Percentiles rank a stretch among this genome's conserved stretches.
phyloP scores from a whole-genome alignment of 2,797 vertebrate genomes.

The Acanthurus tractus region DNA sequence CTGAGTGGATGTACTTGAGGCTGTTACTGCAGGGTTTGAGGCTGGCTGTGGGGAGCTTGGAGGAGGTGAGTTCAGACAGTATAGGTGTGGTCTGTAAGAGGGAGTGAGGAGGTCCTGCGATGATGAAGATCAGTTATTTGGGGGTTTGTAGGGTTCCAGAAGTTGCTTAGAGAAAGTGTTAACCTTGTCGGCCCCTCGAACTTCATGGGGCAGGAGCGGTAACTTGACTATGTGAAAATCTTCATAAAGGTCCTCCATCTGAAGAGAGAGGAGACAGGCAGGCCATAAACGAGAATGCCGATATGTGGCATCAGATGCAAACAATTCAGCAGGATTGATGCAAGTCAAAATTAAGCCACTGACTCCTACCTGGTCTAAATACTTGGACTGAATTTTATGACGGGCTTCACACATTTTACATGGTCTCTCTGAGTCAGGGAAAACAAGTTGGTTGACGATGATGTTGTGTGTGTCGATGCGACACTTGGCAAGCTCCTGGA shows the following conservation, averaged over 20 bases:
- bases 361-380: conserved; percentile 92
- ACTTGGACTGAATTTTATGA: conserved; percentile 98
- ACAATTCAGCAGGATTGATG: neutral
- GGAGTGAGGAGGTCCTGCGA: conserved; percentile 26
- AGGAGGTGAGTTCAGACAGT: conserved; percentile 47
- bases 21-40: conserved; percentile 49
- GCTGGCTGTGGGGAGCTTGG: conserved; percentile 25
- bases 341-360: neutral
- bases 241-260: conserved; percentile 98
- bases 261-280: neutral
- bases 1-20: conserved; percentile 51
- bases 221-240: conserved; percentile 97
- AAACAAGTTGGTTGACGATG: conserved; percentile 96
- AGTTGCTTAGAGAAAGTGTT: conserved; percentile 95
- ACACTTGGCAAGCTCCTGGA: conserved; percentile 97
- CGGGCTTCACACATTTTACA: conserved; percentile 97
- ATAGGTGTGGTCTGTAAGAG: conserved; percentile 44
- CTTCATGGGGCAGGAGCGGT: conserved; percentile 94
- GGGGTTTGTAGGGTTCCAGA: conserved; percentile 94
- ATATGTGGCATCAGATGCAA: neutral
- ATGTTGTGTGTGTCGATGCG: conserved; percentile 97
- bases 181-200: conserved; percentile 93
- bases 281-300: neutral
- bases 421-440: conserved; percentile 90
- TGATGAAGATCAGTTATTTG: conserved; percentile 85